Base-by-base conservation (phyloP, 1,140 invertebrate species). In the Cydia splendana region DNA sequence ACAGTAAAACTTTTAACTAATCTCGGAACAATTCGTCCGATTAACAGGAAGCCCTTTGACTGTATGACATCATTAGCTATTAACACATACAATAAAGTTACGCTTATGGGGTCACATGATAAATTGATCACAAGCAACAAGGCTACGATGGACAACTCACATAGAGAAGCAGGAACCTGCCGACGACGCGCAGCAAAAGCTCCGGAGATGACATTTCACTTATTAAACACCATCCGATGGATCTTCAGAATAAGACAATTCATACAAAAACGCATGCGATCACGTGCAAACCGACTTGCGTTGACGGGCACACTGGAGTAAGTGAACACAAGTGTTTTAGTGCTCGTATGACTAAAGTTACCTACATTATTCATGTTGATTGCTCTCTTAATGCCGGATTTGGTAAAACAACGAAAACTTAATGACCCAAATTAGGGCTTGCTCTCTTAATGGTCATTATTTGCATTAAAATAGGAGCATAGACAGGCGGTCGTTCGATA, bases 141-240 rank as follows among this genome's bases (percentile, higher is more conserved):
- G 57, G 62, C 51, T 13, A 45, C 53, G 75, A 67, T 5, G 73
- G 57, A 69, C 24, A 67, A 87, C 85, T 87, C 75, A 87, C 85
- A 78, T 81, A 85, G 28, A 85, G 77, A 34, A 83, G 75, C 28
- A 87, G 24, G 13, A 84, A 20, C 77, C 80, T 82, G 48, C 73
- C 77, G 57, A 77, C 78, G n/a, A 83, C n/a, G n/a, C 78, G 78
- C 38, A 86, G 67, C 30, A 84, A 69, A 45, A 85, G 74, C 77
- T 85, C 82, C 4, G 78, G 76, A 45, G 80, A 78, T 15, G 81
- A 80, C 84, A 85, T 71, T 18, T 71, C 45, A 75, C 74, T 13
- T 2, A 24, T 48, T 74, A 45, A 24, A 75, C 30, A 75, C 45
- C 34, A 74, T 75, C 7, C 18, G 13, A 71, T 48, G 45, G 12